These are phyloP conservation scores for Esox niger DNA, from an alignment of 2,113 vertebrate species.

Conservation along the genomic window DNA sequence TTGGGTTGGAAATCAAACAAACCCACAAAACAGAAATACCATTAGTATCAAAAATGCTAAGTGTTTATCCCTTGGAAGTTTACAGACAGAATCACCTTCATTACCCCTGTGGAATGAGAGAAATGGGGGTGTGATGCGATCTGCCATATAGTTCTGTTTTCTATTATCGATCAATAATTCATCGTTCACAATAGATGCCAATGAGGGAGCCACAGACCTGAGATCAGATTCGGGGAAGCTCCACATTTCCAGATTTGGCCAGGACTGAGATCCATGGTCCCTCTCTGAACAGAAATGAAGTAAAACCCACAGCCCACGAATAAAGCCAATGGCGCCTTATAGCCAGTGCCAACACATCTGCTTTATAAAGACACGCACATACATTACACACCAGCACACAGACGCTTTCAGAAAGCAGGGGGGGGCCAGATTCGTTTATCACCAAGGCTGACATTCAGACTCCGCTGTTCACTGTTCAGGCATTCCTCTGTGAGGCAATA, in stretches of 20 bases:
- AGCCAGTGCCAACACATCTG: not conserved
- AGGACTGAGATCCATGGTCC: too few relatives aligned
- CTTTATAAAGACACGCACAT: not conserved
- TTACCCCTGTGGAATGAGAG: not conserved
- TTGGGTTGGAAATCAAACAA: not conserved
- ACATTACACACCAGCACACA: not conserved
- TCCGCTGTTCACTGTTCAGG: slow-evolving; percentile 29
- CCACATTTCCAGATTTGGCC: too few relatives aligned
- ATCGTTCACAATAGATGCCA: slow-evolving; percentile 63
- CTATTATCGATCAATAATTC: slow-evolving; percentile 80
- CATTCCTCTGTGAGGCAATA: slow-evolving; percentile 79
- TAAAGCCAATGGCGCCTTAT: not conserved
- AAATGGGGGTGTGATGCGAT: not conserved
- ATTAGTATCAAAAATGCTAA: not conserved
- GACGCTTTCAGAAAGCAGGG: slow-evolving; percentile 15
- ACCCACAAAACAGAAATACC: not conserved
- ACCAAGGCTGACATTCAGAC: slow-evolving; percentile 54
- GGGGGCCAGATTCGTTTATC: slow-evolving; percentile 60
- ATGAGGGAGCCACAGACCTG: not conserved
- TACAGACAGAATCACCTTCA: slow-evolving; percentile 42
- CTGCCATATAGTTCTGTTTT: slow-evolving; percentile 69
- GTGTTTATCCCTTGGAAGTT: slow-evolving; percentile 57
- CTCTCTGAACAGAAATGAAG: not conserved
- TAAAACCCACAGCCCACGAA: not conserved
- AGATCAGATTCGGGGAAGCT: not conserved